These are phyloP conservation scores for Ischnus inquisitorius DNA, from an alignment of 2,888 invertebrate species.

Conservation along the genomic window DNA sequence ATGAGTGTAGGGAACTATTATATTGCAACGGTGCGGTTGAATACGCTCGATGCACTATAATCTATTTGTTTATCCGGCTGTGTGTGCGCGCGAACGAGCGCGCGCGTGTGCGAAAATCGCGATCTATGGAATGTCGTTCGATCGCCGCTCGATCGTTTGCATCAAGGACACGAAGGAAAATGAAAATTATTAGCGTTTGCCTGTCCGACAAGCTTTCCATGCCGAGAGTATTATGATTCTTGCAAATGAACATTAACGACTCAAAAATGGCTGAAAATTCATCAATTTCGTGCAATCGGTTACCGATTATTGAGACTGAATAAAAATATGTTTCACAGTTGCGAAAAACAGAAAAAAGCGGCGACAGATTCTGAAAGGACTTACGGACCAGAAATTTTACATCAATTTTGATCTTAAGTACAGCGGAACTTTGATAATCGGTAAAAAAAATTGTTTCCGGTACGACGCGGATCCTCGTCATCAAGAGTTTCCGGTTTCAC, in stretches of 20 bases:
- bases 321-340: too few species aligned
- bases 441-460: too few species aligned
- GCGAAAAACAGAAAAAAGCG: too few species aligned
- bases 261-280: not conserved
- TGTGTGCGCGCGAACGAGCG: slow-evolving; percentile 64
- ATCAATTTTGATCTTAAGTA: too few species aligned
- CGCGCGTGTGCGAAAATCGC: slow-evolving; percentile 72
- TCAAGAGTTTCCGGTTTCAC: too few species aligned
- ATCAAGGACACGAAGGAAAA: slow-evolving; percentile 82
- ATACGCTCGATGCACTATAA: slow-evolving; percentile 1
- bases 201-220: slow-evolving; percentile 12
- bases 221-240: not conserved
- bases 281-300: not conserved
- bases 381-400: too few species aligned
- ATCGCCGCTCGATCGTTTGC: slow-evolving; percentile 77
- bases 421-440: too few species aligned
- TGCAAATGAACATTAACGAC: not conserved
- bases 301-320: not conserved
- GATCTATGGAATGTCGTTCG: slow-evolving; percentile 82
- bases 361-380: too few species aligned
- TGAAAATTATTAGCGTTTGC: slow-evolving; percentile 80
- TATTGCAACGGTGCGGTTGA: not conserved
- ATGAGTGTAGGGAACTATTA: slow-evolving; percentile 20
- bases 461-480: too few species aligned
- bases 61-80: slow-evolving; percentile 62